Base-by-base conservation (phyloP, 2,888 invertebrate genomes). In the Chrysotoxum bicinctum region DNA sequence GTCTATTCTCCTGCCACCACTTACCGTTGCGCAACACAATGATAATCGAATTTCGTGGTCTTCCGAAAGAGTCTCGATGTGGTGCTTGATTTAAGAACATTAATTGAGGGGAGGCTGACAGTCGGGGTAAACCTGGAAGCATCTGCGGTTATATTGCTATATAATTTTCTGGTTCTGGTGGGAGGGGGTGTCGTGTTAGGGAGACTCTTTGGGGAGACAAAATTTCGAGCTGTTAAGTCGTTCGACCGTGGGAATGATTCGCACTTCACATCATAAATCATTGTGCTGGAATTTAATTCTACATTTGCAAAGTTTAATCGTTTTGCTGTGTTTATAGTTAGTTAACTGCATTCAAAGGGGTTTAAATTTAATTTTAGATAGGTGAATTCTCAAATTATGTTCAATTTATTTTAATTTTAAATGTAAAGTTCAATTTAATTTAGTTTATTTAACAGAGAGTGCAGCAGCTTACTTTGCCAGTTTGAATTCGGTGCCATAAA, bases 11-110 rank as follows among this genome's bases (percentile, higher is more conserved):
- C 32, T 50, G 30, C 52, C 58, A 21, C 12, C 73, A 32, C 50
- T 35, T 60, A 37, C 50, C 50, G 62, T 40, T 30, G n/a, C 48
- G 14, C n/a, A 40, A 58, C 45, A 68, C 52, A 60, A 75, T 76
- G 70, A 64, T 84, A 84, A 76, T 79, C 84, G 79, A 79, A 76
- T 76, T 76, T 66, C 79, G 79, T 75, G 75, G 75, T 75, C 52
- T 69, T 74, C 19, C 40, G 68, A 75, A 69, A 73, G 73, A 62
- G 78, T 32, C 77, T 77, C 72, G 43, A 45, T 77, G 72, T 54
- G 77, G 78, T 77, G 26, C 73, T 78, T 45, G 69, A 69, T 78
- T 83, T 69, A 69, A 74, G 78, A 74, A 69, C 62, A 74, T 84
- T 68, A 84, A 79, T 79, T 74, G 66, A 45, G 56, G 37, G 50